These are phyloP conservation scores for Anthonomus grandis DNA, from an alignment of 1,140 invertebrate species.

Conservation along the genomic window DNA sequence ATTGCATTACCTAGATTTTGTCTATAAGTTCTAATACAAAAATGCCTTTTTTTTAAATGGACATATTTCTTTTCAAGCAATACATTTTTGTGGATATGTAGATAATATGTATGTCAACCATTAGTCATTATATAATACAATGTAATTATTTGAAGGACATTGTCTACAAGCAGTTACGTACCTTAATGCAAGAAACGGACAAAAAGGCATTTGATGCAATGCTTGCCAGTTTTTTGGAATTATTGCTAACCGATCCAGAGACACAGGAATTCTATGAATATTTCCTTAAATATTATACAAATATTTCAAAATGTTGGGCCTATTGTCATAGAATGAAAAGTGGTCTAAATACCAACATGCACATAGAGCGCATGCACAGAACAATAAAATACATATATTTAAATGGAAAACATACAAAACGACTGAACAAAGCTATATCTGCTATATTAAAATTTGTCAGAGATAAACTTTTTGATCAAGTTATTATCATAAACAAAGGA, in stretches of 20 bases:
- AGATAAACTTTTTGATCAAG: conserved; percentile 14
- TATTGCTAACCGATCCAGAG: conserved; percentile 1
- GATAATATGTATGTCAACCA: no score
- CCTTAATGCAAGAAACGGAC: conserved; percentile 18
- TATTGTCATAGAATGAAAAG: conserved; percentile 11
- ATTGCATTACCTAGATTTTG: no score
- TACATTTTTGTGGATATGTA: no score
- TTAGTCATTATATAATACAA: no score
- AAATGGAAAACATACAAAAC: conserved; percentile 12
- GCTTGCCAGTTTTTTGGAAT: conserved; percentile 11
- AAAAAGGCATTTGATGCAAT: conserved; percentile 11
- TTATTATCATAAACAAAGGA: conserved; percentile 13
- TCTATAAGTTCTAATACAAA: no score
- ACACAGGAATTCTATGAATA: conserved; percentile 12
- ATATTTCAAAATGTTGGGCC: conserved; percentile 9
- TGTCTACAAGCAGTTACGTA: conserved; percentile 15
- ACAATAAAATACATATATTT: conserved; percentile 21
- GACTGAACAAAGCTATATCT: conserved; percentile 11
- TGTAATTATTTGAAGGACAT: not conserved
- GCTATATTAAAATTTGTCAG: conserved; percentile 18
- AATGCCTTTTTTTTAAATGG: no score
- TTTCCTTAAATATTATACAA: conserved; percentile 12
- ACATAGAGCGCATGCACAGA: conserved; percentile 17
- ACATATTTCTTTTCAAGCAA: no score
- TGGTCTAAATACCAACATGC: conserved; percentile 24